Evolutionary conservation across 2,113 vertebrate genomes (phyloP).

Genomic region (Chloropsis hardwickii): DNA sequence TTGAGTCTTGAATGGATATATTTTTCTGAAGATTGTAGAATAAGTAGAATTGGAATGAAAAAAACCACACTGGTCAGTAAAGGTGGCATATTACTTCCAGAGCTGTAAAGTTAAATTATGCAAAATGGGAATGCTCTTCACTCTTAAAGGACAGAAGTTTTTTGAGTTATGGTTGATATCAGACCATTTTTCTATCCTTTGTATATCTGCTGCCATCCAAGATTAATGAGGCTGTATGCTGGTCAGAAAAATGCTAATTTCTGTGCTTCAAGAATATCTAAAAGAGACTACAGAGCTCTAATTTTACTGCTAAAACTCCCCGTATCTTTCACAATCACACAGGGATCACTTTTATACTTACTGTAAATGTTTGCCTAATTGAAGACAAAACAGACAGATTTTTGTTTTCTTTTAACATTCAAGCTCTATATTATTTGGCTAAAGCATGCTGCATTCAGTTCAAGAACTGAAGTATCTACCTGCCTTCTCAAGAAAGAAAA

Average conservation of each 20-base stretch:
- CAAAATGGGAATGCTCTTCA: neutral
- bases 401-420: neutral
- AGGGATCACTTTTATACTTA: neutral
- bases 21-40: neutral
- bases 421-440: rapidly evolving
- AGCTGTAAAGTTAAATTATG: neutral
- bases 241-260: neutral
- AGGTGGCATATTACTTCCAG: neutral
- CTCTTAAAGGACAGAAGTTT: neutral
- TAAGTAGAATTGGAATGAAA: neutral
- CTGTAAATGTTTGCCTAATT: neutral
- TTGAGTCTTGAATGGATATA: neutral
- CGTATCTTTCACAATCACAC: neutral
- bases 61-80: neutral
- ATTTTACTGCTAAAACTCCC: neutral
- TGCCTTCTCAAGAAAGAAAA: neutral
- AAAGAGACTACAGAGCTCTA: neutral
- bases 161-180: neutral
- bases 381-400: neutral
- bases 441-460: neutral
- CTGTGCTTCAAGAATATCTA: neutral
- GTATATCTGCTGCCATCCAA: neutral
- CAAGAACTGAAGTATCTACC: neutral
- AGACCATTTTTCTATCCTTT: neutral
- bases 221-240: neutral